Evolutionary conservation across 2,888 invertebrate species (phyloP).

Genomic region (Nemotelus pantherinus): DNA sequence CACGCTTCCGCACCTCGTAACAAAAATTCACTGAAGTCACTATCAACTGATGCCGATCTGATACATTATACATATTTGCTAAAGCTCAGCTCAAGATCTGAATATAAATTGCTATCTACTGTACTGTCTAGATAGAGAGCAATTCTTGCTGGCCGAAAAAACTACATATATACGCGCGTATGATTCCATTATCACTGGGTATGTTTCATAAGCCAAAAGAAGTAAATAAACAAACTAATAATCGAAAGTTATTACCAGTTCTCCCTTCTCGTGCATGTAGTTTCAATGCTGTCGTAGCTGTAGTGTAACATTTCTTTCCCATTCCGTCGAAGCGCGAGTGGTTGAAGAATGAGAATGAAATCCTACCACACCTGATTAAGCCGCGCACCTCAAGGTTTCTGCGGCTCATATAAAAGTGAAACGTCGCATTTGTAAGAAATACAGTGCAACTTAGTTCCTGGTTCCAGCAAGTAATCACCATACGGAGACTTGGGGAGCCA

Average conservation of each 20-base stretch:
- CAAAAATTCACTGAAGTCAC: too few species aligned
- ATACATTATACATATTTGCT: too few species aligned
- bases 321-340: slow-evolving; percentile 14
- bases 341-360: slow-evolving; percentile 43
- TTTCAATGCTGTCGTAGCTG: slow-evolving; percentile 1
- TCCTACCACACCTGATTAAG: slow-evolving; percentile 46
- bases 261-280: slow-evolving; percentile 33
- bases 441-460: slow-evolving; percentile 52
- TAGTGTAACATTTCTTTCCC: slow-evolving; percentile 40
- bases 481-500: slow-evolving; percentile 46
- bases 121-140: not conserved
- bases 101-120: too few species aligned
- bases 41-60: too few species aligned
- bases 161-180: not conserved
- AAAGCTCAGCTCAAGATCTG: too few species aligned
- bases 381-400: slow-evolving; percentile 51
- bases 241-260: slow-evolving; percentile 42
- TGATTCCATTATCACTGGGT: slow-evolving; percentile 22
- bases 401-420: slow-evolving; percentile 52
- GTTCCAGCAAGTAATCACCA: slow-evolving; percentile 47
- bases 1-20: slow-evolving; percentile 23
- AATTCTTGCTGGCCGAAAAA: slow-evolving; percentile 19
- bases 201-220: slow-evolving; percentile 30
- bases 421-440: slow-evolving; percentile 45
- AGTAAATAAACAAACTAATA: slow-evolving; percentile 16